Base-by-base conservation (phyloP, 2,888 invertebrate species). In the Zaprionus obscuricornis region DNA sequence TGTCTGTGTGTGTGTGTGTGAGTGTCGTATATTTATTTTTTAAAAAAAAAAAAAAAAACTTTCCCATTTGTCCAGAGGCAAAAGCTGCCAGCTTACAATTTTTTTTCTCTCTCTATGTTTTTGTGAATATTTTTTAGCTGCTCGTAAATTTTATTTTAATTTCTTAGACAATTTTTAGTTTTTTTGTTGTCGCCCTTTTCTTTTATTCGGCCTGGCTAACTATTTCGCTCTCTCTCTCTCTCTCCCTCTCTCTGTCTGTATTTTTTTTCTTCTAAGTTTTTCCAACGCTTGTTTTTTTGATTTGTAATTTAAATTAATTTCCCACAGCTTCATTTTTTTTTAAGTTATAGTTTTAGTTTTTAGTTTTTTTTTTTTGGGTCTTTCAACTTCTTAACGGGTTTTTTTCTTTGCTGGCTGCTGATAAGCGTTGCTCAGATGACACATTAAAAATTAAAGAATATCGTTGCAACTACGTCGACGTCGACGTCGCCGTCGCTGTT, bases 131-230 rank as follows among this genome's bases (percentile, higher is more conserved):
- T 13, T 29, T 34, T 33, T 11, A 52, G 51, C 49, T 46, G 51
- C 34, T 66, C 68, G 74, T 74, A 74, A 81, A 81, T 71, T 81
- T 71, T 65, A 58, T 81, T 76, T 71, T 63, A 76, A 81, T 77
- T 76, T 74, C 58, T 60, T 56, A 49, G 49, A 54, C 59, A 62
- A 59, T 71, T 71, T 63, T 7, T 60, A 20, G 24, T 10, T 36
- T 60, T 56, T 11, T 43, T 37, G 37, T 62, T 59, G 39, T 55
- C 40, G 33, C 62, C 47, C 47, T 29, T 51, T 39, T 39, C 31
- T 39, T 20, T 29, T 11, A 11, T 16, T 11, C n/a, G n/a, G n/a
- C 1, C 33, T 26, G 34, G 14, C 26, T 36, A 20, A 40, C 31
- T 26, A 27, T 54, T 46, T 22, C 8, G n/a, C 50, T 27, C 1